These are phyloP conservation scores for Pygoscelis adeliae DNA, from an alignment of 2,113 vertebrate genomes.

Conservation along the genomic window DNA sequence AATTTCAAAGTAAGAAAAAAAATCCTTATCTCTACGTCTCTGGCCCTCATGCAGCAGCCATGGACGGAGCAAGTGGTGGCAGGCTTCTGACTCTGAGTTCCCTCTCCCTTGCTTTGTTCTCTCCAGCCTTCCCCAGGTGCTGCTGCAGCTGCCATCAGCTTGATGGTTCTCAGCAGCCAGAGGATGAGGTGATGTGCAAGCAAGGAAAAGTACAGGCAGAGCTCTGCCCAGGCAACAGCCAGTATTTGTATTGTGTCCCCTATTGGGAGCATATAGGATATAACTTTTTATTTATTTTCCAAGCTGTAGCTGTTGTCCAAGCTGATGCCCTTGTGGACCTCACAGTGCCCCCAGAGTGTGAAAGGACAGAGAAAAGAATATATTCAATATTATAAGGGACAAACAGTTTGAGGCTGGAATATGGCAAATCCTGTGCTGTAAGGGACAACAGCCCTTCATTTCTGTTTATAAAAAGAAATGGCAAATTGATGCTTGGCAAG, in stretches of 20 bases:
- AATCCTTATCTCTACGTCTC: background rate
- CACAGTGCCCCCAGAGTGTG: background rate
- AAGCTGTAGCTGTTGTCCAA: background rate
- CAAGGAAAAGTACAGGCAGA: background rate
- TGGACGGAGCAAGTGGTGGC: background rate
- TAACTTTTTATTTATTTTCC: background rate
- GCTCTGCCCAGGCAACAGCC: background rate
- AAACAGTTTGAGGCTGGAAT: background rate
- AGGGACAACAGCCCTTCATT: background rate
- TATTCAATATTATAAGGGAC: background rate
- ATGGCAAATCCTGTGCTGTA: background rate
- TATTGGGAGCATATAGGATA: background rate
- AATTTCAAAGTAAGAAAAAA: background rate
- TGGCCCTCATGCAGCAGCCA: background rate
- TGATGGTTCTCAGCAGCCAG: background rate
- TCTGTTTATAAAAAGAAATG: background rate
- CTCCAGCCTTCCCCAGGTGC: background rate
- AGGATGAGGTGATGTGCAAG: background rate
- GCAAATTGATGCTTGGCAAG: background rate
- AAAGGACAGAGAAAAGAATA: background rate
- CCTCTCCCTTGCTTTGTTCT: background rate
- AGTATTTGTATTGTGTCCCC: background rate
- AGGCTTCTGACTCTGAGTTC: background rate
- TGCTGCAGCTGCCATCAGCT: background rate
- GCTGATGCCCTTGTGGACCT: background rate